These are phyloP conservation scores for Drosophila prostipennis DNA, from an alignment of 2,888 invertebrate species.

Conservation along the genomic window DNA sequence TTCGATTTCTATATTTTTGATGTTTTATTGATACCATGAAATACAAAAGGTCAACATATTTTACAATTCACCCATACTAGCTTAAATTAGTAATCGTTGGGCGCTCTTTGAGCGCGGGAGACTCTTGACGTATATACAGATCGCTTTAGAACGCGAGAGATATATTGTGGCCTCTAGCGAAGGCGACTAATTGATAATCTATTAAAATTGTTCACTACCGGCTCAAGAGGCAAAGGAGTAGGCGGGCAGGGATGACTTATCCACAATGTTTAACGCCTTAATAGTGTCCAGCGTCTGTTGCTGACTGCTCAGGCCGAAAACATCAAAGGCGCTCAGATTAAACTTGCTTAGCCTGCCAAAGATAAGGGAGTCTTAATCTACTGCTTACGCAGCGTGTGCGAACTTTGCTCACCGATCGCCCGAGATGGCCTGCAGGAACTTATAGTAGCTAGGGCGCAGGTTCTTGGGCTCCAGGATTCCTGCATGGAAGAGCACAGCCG, in stretches of 20 bases:
- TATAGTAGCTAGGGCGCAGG: slow-evolving; percentile 92
- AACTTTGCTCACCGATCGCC: slow-evolving; percentile 86
- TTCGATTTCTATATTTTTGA: too few relatives aligned
- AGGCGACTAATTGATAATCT: slow-evolving; percentile 3
- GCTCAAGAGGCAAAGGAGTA: slow-evolving; percentile 69
- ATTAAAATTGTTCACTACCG: neutral
- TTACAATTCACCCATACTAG: slow-evolving; percentile 33
- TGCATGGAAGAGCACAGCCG: slow-evolving; percentile 91
- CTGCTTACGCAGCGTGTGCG: neutral
- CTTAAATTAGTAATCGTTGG: slow-evolving; percentile 24
- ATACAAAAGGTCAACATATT: slow-evolving; percentile 28
- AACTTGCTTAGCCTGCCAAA: slow-evolving; percentile 86
- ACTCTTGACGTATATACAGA: slow-evolving; percentile 31
- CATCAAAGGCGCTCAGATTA: slow-evolving; percentile 86
- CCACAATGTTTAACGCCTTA: slow-evolving; percentile 68
- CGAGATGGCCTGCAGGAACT: slow-evolving; percentile 90
- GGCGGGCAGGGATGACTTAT: slow-evolving; percentile 60
- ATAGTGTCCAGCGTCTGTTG: slow-evolving; percentile 85
- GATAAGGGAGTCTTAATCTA: slow-evolving; percentile 2
- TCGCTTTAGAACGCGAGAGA: slow-evolving; percentile 12
- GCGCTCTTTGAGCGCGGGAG: slow-evolving; percentile 31
- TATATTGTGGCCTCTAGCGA: slow-evolving; percentile 12
- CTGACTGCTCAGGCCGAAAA: slow-evolving; percentile 87
- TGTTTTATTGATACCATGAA: slow-evolving; percentile 24
- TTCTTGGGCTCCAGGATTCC: slow-evolving; percentile 92